A percentile compares a stretch with the other conserved stretches of the same genome.
These are phyloP conservation scores for Sarcophaga subvicina DNA, from an alignment of 2,888 invertebrate genomes.

Conservation along the genomic window DNA sequence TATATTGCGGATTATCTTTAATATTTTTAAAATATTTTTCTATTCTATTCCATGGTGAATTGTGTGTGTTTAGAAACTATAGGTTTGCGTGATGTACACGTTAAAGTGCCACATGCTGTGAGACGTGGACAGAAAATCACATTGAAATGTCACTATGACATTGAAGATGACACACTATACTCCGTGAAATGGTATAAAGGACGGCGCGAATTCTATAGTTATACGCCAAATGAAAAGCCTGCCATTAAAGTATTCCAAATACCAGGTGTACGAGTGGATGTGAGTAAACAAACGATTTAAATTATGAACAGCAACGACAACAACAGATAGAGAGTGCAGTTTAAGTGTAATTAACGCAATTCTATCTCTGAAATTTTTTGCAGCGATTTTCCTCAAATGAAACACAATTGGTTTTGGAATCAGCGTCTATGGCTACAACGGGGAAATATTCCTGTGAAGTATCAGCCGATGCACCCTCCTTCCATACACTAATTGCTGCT, in stretches of 20 bases:
- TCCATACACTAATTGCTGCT: slow-evolving; percentile 81
- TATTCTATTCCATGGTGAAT: no score
- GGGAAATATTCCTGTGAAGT: slow-evolving; percentile 82
- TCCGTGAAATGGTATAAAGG: slow-evolving; percentile 94
- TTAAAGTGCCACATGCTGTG: slow-evolving; percentile 86
- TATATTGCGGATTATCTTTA: neutral
- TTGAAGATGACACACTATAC: slow-evolving; percentile 89
- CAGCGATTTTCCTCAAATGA: slow-evolving; percentile 80
- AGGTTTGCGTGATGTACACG: slow-evolving; percentile 85
- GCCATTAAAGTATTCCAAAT: slow-evolving; percentile 88
- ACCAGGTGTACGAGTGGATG: slow-evolving; percentile 89
- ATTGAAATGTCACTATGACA: slow-evolving; percentile 88
- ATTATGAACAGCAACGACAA: slow-evolving; percentile 17
- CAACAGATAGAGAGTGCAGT: neutral
- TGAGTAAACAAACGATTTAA: slow-evolving; percentile 83
- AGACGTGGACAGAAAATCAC: slow-evolving; percentile 85
- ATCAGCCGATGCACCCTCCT: slow-evolving; percentile 82
- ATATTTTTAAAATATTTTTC: no score
- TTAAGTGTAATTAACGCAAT: slow-evolving; percentile 16
- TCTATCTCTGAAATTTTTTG: slow-evolving; percentile 40
- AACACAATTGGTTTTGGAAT: slow-evolving; percentile 80
- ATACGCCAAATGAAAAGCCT: slow-evolving; percentile 88
- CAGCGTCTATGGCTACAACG: slow-evolving; percentile 78
- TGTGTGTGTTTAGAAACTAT: slow-evolving; percentile 72
- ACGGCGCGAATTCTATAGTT: slow-evolving; percentile 91